Base-by-base conservation (phyloP, 2,113 vertebrate species). In the Muntiacus reevesi region DNA sequence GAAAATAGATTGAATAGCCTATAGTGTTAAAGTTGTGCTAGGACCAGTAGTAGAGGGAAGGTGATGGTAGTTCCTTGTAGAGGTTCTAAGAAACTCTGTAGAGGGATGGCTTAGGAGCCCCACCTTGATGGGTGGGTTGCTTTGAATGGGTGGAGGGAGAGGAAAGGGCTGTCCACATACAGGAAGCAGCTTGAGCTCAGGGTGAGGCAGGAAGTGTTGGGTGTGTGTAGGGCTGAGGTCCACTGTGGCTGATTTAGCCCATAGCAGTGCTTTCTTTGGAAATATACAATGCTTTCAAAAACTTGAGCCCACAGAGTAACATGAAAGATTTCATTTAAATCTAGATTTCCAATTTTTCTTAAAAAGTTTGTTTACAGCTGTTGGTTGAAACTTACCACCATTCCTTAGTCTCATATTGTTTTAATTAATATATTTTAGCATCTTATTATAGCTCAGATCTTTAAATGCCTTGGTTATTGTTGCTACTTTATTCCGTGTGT, bases 191-290 rank as follows among this genome's bases (percentile, higher is more conserved):
- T 97, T 88, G 78, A 95, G 93, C 91, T 93, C 40, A 25, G 98
- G 96, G 97, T 87, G 96, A 97, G 97, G 97, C 98, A 97, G 98
- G 97, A 98, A 98, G 91, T 89, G 7, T 33, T 96, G 98, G 97
- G 93, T 94, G 97, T 98, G 93, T 94, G 27, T 52, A 45, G 47
- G 50, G 11, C 83, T 47, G 95, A 97, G 91, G 93, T 94, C 88
- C 57, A 60, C 62, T 78, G 81, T 74, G 93, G 95, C 83, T 21
- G 33, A 16, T 28, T 33, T 57, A 87, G 78, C 91, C 87, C 91
- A 82, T 81, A 96, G 84, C 95, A 97, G 6, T 91, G 83, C 93
- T 98, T 96, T 97, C 92, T 95, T 91, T 87, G 93, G 88, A 97
- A 96, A 76, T 59, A 79, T 7, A 16, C 57, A 81, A 1, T 54